Percentiles rank a stretch among this genome's conserved stretches.
phyloP scores from a whole-genome alignment of 1,140 invertebrate species.

The Aleiodes sp. region DNA sequence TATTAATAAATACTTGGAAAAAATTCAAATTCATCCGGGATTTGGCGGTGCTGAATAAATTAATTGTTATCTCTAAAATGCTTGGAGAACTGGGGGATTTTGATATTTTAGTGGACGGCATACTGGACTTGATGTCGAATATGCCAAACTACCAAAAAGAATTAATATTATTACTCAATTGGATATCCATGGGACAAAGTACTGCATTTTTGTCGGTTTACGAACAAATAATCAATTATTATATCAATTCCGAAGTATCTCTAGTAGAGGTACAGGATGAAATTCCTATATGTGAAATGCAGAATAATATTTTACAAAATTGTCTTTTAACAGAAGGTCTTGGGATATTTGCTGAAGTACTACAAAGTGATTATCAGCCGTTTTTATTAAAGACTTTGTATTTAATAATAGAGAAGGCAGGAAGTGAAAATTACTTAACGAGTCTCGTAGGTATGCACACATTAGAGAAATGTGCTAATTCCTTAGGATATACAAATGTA shows the following conservation, averaged over 20 bases:
- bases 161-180: constrained; percentile 67
- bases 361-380: constrained; percentile 64
- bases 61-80: constrained; percentile 62
- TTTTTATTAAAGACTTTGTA: constrained; percentile 74
- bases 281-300: constrained; percentile 62
- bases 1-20: constrained; percentile 64
- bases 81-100: constrained; percentile 67
- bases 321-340: constrained; percentile 74
- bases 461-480: constrained; percentile 65
- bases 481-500: constrained; percentile 63
- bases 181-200: constrained; percentile 43
- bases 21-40: constrained; percentile 67
- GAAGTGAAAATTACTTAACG: constrained; percentile 68
- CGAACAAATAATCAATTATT: constrained; percentile 65
- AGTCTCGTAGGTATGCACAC: constrained; percentile 67
- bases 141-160: constrained; percentile 64
- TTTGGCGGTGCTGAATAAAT: constrained; percentile 57
- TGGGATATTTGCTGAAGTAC: constrained; percentile 67
- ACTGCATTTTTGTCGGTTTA: constrained; percentile 44
- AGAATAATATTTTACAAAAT: constrained; percentile 69
- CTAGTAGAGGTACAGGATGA: constrained; percentile 61
- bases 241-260: constrained; percentile 68
- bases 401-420: constrained; percentile 73
- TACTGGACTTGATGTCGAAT: constrained; percentile 68
- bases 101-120: constrained; percentile 67